A percentile compares a stretch with the other conserved stretches of the same genome.
Evolutionary conservation across 2,888 invertebrate species (phyloP).

Genomic region (Ariolimax columbianus): DNA sequence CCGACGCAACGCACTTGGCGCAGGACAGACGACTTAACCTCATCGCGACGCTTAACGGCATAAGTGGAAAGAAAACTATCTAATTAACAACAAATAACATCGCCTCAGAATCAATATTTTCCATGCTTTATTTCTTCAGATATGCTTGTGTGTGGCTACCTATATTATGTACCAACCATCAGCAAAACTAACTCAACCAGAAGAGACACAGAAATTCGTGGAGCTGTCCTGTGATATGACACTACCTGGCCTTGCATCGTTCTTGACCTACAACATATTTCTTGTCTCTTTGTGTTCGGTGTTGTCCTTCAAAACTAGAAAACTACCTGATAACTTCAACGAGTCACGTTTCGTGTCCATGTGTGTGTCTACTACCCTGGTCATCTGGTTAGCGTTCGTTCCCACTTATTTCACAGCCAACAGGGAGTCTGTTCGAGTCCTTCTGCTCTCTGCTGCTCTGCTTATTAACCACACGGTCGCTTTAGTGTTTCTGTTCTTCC

Average conservation of each 20-base stretch:
- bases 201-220: slow-evolving; percentile 58
- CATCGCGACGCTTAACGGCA: too few relatives aligned
- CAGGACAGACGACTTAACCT: too few relatives aligned
- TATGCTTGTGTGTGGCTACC: slow-evolving; percentile 13
- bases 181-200: slow-evolving; percentile 49
- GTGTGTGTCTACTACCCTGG: slow-evolving; percentile 70
- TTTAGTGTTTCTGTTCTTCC: slow-evolving; percentile 58
- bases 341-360: slow-evolving; percentile 71
- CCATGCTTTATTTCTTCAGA: slow-evolving; percentile 17
- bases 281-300: slow-evolving; percentile 66
- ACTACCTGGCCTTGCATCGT: slow-evolving; percentile 59
- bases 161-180: slow-evolving; percentile 33
- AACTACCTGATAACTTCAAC: slow-evolving; percentile 73
- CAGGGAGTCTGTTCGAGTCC: slow-evolving; percentile 53
- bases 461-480: slow-evolving; percentile 60
- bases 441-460: slow-evolving; percentile 58
- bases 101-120: too few relatives aligned
- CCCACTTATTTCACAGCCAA: slow-evolving; percentile 67
- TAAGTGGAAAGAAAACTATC: too few relatives aligned
- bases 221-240: slow-evolving; percentile 66
- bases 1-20: too few relatives aligned
- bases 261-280: slow-evolving; percentile 67
- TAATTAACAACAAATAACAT: too few relatives aligned
- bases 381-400: slow-evolving; percentile 70
- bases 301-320: slow-evolving; percentile 72